These are phyloP conservation scores for Stenoptilia bipunctidactyla DNA, from an alignment of 2,888 invertebrate genomes.

Conservation along the genomic window DNA sequence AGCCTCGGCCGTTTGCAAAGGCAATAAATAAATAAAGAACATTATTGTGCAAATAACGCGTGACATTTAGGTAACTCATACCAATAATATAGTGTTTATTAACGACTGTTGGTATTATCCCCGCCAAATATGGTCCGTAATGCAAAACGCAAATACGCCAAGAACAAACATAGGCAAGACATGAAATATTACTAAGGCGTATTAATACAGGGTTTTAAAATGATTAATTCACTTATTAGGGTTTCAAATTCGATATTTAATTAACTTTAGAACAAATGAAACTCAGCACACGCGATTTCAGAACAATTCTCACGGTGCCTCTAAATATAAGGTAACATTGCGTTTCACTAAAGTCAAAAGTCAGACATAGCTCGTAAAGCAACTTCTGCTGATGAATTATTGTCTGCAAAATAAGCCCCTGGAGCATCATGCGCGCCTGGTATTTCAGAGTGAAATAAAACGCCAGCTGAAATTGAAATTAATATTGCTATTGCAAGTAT, in stretches of 20 bases:
- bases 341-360: slow-evolving; percentile 25
- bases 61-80: not conserved
- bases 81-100: not conserved
- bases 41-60: not conserved
- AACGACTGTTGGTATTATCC: too few species aligned
- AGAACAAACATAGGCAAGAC: too few species aligned
- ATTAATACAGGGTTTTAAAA: too few species aligned
- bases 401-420: slow-evolving; percentile 25
- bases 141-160: too few species aligned
- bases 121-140: too few species aligned
- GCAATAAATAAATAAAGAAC: not conserved
- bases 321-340: slow-evolving; percentile 1
- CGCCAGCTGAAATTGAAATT: not conserved
- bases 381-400: slow-evolving; percentile 37
- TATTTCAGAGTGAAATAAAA: slow-evolving; percentile 1
- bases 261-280: too few species aligned
- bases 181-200: too few species aligned
- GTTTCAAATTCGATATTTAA: too few species aligned
- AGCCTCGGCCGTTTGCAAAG: not conserved
- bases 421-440: slow-evolving; percentile 13
- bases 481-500: too few species aligned
- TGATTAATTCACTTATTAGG: too few species aligned
- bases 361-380: slow-evolving; percentile 33
- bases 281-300: not conserved
- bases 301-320: not conserved